Conservation (phyloP, 1,140 invertebrate species). For the Ericerus pela region DNA sequence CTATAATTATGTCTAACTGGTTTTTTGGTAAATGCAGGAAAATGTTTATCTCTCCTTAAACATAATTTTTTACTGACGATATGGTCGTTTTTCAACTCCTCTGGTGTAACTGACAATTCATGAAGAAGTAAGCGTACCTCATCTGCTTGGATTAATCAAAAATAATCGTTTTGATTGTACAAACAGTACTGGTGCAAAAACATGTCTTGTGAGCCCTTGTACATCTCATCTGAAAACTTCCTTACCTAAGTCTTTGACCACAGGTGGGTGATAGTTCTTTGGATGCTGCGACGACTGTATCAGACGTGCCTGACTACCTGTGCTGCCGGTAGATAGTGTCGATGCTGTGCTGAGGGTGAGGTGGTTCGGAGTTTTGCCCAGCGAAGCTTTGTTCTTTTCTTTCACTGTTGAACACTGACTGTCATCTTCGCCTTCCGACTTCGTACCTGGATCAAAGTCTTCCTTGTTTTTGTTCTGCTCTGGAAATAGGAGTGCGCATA, state of each 20-base stretch:
- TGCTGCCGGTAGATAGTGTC: constrained; percentile 82
- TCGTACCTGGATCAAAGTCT: constrained; percentile 54
- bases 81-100: too few species aligned
- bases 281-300: constrained; percentile 88
- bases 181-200: too few species aligned
- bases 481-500: constrained; percentile 3
- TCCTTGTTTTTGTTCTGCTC: constrained; percentile 28
- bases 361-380: constrained; percentile 80
- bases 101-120: too few species aligned
- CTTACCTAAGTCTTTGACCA: constrained; percentile 76
- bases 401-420: constrained; percentile 27
- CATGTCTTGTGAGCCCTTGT: too few species aligned
- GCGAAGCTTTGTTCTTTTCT: constrained; percentile 46
- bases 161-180: too few species aligned
- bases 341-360: constrained; percentile 82
- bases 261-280: constrained; percentile 68
- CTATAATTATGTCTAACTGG: too few species aligned
- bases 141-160: too few species aligned
- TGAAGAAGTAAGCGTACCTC: too few species aligned
- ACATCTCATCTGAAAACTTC: too few species aligned
- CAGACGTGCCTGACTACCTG: constrained; percentile 78
- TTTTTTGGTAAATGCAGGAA: too few species aligned
- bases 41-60: too few species aligned
- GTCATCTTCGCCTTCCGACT: constrained; percentile 78
- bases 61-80: too few species aligned